Conservation (phyloP, 2,113 vertebrate genomes). For the Hypocryptadius cinnamomeus region DNA sequence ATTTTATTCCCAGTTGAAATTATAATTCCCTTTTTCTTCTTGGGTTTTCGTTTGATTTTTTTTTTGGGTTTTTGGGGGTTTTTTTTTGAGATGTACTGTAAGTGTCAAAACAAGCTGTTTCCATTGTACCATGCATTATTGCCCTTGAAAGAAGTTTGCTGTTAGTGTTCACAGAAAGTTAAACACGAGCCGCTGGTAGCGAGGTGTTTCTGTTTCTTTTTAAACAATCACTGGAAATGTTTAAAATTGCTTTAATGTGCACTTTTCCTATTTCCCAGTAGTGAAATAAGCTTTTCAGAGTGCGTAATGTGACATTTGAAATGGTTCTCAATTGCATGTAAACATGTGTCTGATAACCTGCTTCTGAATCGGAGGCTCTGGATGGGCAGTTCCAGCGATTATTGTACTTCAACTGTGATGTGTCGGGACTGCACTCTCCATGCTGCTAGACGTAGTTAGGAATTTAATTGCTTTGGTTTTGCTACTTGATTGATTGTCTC, state of each 20-base stretch:
- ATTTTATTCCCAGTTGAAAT: slow-evolving; percentile 28
- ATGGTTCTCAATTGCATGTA: slow-evolving; percentile 73
- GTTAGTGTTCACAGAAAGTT: slow-evolving; percentile 72
- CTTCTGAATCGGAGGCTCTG: slow-evolving; percentile 66
- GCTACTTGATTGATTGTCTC: slow-evolving; percentile 66
- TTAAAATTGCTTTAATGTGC: slow-evolving; percentile 74
- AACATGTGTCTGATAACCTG: slow-evolving; percentile 67
- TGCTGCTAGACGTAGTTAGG: slow-evolving; percentile 72
- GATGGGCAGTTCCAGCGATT: slow-evolving; percentile 68
- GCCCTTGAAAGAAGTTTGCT: slow-evolving; percentile 67
- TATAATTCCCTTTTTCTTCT: slow-evolving; percentile 17
- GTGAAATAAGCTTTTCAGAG: slow-evolving; percentile 75
- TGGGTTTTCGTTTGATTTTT: neutral
- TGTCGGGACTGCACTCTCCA: slow-evolving; percentile 69
- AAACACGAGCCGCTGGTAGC: slow-evolving; percentile 62
- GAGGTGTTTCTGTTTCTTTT: slow-evolving; percentile 74
- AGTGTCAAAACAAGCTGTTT: slow-evolving; percentile 72
- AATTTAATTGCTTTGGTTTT: slow-evolving; percentile 71
- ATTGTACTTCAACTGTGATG: slow-evolving; percentile 71
- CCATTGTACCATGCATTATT: slow-evolving; percentile 72
- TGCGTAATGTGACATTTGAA: slow-evolving; percentile 72
- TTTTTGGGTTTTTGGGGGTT: neutral
- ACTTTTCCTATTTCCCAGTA: slow-evolving; percentile 74
- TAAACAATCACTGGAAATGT: slow-evolving; percentile 79
- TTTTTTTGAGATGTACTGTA: slow-evolving; percentile 68